Evolutionary conservation across 2,113 vertebrate genomes (phyloP).

Genomic region (Rafetus swinhoei): DNA sequence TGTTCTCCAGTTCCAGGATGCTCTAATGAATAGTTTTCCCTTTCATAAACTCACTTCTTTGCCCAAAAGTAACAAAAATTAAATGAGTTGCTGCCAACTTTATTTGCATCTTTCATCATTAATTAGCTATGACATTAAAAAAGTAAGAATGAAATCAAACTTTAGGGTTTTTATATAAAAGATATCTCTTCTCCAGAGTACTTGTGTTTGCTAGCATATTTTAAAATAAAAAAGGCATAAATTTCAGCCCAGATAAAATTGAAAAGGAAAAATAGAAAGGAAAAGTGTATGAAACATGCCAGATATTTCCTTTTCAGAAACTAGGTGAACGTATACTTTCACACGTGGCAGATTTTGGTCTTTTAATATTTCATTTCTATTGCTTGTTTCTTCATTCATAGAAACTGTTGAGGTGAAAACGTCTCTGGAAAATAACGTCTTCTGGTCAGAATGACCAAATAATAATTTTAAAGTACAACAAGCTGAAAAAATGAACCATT

Average conservation of each 20-base stretch:
- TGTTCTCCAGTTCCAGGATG: not conserved
- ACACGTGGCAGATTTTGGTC: too few relatives aligned
- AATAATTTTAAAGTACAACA: not conserved
- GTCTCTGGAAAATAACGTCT: not conserved
- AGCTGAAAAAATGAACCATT: not conserved
- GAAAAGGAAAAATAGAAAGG: not conserved
- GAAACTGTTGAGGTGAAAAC: too few relatives aligned
- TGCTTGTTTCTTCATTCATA: too few relatives aligned
- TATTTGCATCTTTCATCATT: not conserved
- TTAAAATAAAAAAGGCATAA: not conserved
- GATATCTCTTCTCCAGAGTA: not conserved
- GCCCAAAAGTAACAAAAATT: not conserved
- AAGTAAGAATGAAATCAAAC: not conserved
- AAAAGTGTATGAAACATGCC: not conserved
- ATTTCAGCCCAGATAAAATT: not conserved
- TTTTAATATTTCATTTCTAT: too few relatives aligned
- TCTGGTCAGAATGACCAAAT: not conserved
- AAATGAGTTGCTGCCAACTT: not conserved
- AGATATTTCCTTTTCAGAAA: not conserved
- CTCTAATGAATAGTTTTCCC: not conserved
- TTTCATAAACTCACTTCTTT: not conserved
- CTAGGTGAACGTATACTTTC: too few relatives aligned
- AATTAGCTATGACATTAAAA: not conserved
- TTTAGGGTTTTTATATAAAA: not conserved
- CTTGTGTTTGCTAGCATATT: not conserved